A percentile compares a stretch with the other conserved stretches of the same genome.
Conservation (phyloP, 2,113 vertebrate genomes). For the Vulpes ferrilata region DNA sequence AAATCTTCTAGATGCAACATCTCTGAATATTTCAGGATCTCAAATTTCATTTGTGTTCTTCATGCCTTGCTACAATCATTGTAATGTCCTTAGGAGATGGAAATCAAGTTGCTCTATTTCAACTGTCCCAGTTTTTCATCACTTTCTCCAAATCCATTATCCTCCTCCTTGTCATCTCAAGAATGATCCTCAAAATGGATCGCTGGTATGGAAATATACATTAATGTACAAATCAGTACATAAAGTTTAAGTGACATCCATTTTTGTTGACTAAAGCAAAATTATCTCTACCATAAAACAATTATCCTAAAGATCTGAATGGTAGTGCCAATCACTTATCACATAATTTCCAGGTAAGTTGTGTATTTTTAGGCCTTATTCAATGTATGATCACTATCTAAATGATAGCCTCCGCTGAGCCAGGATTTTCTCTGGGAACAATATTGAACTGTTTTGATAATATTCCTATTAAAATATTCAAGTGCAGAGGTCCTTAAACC, state of each 20-base stretch:
- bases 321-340: background rate
- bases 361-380: background rate
- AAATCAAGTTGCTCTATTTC: background rate
- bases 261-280: constrained; percentile 5
- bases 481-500: background rate
- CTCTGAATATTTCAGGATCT: background rate
- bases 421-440: background rate
- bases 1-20: background rate
- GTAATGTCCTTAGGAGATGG: background rate
- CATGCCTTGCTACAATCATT: too few species aligned
- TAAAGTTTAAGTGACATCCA: background rate
- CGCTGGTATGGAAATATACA: background rate
- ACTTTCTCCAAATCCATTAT: background rate
- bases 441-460: background rate
- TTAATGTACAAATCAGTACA: background rate
- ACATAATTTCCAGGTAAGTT: background rate
- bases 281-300: background rate
- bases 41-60: background rate
- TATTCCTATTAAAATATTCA: background rate
- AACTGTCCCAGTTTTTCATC: background rate
- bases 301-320: background rate
- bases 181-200: background rate
- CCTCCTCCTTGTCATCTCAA: background rate
- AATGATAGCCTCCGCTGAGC: background rate
- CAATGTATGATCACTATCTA: background rate